phyloP scores from a whole-genome alignment of 53 echinoderm and acorn worm species.

The Echinarachnius parma region DNA sequence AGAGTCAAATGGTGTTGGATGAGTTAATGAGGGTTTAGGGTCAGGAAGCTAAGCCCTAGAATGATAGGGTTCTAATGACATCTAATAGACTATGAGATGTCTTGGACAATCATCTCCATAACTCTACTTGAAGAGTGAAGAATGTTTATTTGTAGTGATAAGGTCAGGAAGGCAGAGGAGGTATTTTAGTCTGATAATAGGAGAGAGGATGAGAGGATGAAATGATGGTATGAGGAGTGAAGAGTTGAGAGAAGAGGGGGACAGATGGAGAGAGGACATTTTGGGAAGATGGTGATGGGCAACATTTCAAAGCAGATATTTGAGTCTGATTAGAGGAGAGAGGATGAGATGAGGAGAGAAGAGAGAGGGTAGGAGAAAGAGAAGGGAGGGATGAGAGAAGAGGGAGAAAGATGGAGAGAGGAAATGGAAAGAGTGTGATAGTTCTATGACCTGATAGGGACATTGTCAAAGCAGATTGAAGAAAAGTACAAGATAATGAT shows the following conservation, averaged over 20 bases:
- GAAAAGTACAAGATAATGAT: too few species aligned
- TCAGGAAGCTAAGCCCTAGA: conserved; percentile 16
- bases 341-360: too few species aligned
- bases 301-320: too few species aligned
- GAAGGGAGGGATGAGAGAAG: too few species aligned
- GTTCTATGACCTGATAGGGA: too few species aligned
- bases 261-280: not conserved
- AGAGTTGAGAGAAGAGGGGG: not conserved
- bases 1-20: not conserved
- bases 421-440: too few species aligned
- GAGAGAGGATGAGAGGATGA: too few species aligned
- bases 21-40: conserved; percentile 10
- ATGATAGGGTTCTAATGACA: conserved; percentile 41
- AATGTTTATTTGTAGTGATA: conserved; percentile 45
- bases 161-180: conserved; percentile 12
- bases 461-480: too few species aligned
- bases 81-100: conserved; percentile 39
- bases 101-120: conserved; percentile 27
- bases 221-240: not conserved
- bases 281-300: too few species aligned
- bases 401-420: too few species aligned
- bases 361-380: too few species aligned
- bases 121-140: conserved; percentile 4
- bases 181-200: not conserved
- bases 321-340: too few species aligned